phyloP scores from a whole-genome alignment of 2,888 invertebrate species.

The Cheilosia grossa region DNA sequence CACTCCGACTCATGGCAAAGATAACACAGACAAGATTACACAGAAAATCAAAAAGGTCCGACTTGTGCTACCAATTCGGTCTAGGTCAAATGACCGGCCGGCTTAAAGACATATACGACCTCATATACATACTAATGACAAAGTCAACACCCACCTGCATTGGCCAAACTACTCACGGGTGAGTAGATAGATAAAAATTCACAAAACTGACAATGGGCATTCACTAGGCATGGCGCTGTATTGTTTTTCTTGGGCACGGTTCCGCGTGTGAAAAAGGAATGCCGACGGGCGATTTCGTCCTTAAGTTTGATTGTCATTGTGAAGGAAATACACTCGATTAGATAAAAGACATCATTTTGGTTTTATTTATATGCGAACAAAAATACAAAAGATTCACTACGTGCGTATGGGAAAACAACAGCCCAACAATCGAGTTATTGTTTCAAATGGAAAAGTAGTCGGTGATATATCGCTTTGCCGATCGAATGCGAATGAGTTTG shows the following conservation, averaged over 20 bases:
- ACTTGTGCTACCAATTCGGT: slow-evolving; percentile 45
- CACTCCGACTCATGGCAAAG: slow-evolving; percentile 10
- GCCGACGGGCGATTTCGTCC: slow-evolving; percentile 62
- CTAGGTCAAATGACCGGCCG: slow-evolving; percentile 71
- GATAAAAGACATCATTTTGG: slow-evolving; percentile 41
- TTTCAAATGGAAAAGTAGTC: slow-evolving; percentile 29
- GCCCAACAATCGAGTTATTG: slow-evolving; percentile 47
- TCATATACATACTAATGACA: background rate
- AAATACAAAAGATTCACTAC: slow-evolving; percentile 16
- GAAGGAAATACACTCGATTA: slow-evolving; percentile 38
- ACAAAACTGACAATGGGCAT: slow-evolving; percentile 41
- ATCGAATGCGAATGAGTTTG: slow-evolving; percentile 53
- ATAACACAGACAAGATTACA: slow-evolving; percentile 5
- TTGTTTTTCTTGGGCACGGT: slow-evolving; percentile 33
- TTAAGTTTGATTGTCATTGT: slow-evolving; percentile 63
- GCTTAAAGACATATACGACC: background rate
- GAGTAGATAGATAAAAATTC: slow-evolving; percentile 44
- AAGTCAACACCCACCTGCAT: slow-evolving; percentile 65
- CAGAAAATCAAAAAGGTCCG: slow-evolving; percentile 11
- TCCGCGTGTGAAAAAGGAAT: slow-evolving; percentile 34
- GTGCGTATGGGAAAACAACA: slow-evolving; percentile 32
- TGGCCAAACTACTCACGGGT: slow-evolving; percentile 42
- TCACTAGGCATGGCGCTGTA: slow-evolving; percentile 19
- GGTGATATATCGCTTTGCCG: slow-evolving; percentile 36
- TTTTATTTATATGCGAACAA: background rate